phyloP scores from a whole-genome alignment of 1,140 invertebrate genomes.

The Zaprionus ornatus region DNA sequence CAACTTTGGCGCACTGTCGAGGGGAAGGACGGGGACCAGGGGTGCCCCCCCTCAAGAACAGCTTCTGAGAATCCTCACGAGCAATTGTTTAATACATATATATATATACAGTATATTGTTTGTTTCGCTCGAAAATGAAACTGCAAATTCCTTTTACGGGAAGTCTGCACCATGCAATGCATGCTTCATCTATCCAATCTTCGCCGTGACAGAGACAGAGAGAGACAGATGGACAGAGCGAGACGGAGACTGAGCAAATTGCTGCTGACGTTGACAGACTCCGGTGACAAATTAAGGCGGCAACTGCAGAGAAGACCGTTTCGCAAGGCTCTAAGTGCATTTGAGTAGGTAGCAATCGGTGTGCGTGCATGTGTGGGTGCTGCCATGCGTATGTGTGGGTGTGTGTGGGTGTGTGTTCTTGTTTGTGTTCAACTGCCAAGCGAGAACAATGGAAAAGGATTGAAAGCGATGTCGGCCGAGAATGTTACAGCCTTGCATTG shows the following conservation, averaged over 20 bases:
- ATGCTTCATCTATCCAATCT: background rate
- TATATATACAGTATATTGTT: too few relatives aligned
- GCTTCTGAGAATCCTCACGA: too few relatives aligned
- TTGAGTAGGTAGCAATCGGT: background rate
- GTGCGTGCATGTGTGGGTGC: background rate
- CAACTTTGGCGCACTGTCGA: too few relatives aligned
- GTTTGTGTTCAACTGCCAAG: slow-evolving; percentile 7
- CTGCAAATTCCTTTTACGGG: background rate
- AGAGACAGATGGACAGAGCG: background rate
- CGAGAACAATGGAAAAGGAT: slow-evolving; percentile 37
- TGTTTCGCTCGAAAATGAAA: background rate
- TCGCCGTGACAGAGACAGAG: background rate
- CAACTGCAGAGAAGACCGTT: slow-evolving; percentile 23
- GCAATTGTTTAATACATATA: background rate
- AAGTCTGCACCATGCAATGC: background rate
- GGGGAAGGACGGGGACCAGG: too few relatives aligned
- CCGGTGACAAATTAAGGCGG: slow-evolving; percentile 58
- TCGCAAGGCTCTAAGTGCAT: slow-evolving; percentile 21
- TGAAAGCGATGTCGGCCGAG: slow-evolving; percentile 12
- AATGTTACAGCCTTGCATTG: slow-evolving; percentile 32
- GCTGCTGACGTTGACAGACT: slow-evolving; percentile 22
- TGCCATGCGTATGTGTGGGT: background rate
- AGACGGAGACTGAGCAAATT: slow-evolving; percentile 15
- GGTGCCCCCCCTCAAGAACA: background rate
- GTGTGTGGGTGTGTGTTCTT: background rate